Base-by-base conservation (phyloP, 1,140 invertebrate species). In the Hydropsyche tenuis region DNA sequence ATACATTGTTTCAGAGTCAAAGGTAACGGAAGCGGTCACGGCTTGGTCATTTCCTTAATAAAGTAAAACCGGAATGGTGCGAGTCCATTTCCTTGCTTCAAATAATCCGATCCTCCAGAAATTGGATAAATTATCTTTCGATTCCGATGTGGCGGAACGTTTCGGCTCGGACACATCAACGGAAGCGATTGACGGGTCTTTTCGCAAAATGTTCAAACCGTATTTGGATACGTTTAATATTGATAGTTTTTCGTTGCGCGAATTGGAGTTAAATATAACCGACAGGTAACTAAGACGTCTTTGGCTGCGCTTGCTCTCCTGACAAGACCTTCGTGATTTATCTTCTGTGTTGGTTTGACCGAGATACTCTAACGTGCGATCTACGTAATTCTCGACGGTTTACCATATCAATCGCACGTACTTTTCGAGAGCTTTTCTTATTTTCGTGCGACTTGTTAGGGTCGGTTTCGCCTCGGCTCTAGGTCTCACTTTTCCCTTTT, bases 261-360 rank as follows among this genome's bases (percentile, higher is more conserved):
- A 51, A 73, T 62, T 53, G 51, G 72, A 77, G 75, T 77, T 77
- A 77, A 74, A 72, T 76, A 77, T 77, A 77, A 37, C 56, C 70
- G 73, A 77, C 76, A 77, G 76, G 76, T 75, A 77, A 77, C 73
- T 65, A 69, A 77, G 76, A 77, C 76, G 69, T 77, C 73, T 77
- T 73, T 77, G 64, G 53, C 73, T 74, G 69, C 73, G 75, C 71
- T 74, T 64, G 69, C 69, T 56, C 53, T 30, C 45, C 70, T 77
- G 76, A 77, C 76, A 77, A 77, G 76, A 74, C 76, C 75, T 66
- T 74, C 69, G 48, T 74, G 76, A 77, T 77, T 77, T 77, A 77
- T 77, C 56, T 74, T 51, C 63, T 56, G 23, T 20, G 60, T 66
- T 20, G 22, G 65, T 18, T 14, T 60, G 56, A 27, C 56, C 23